These are phyloP conservation scores for Drosophila yakuba DNA, from an alignment of 1,140 invertebrate genomes.

Conservation along the genomic window DNA sequence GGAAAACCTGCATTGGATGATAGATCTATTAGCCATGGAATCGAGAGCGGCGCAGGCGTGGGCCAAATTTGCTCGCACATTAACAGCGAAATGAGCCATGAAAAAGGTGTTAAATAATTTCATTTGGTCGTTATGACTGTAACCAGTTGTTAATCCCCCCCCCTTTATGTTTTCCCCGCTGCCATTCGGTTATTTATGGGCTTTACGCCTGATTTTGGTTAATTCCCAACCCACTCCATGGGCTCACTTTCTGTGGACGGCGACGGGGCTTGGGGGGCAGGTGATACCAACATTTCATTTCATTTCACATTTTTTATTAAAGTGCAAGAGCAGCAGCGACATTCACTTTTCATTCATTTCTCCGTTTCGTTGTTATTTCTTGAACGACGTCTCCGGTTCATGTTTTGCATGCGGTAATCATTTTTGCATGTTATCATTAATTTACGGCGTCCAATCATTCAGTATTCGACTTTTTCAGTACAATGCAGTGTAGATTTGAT, in stretches of 20 bases:
- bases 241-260: neutral
- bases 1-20: constrained; percentile 24
- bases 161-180: constrained; percentile 17
- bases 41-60: neutral
- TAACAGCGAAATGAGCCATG: constrained; percentile 21
- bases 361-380: constrained; percentile 12
- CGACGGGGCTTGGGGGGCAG: neutral
- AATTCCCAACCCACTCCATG: constrained; percentile 28
- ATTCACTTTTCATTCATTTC: constrained; percentile 61
- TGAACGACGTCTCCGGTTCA: constrained; percentile 15
- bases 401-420: constrained; percentile 42
- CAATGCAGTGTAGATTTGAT: too few relatives aligned
- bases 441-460: neutral
- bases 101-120: constrained; percentile 69
- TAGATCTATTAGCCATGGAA: constrained; percentile 11
- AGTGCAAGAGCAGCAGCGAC: constrained; percentile 39
- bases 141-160: constrained; percentile 18
- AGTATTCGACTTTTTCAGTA: neutral
- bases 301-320: constrained; percentile 52
- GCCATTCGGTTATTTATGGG: constrained; percentile 44
- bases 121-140: constrained; percentile 44
- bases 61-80: constrained; percentile 23
- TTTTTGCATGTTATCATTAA: constrained; percentile 34
- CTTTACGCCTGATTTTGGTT: constrained; percentile 45
- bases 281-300: constrained; percentile 33